These are phyloP conservation scores for Notamacropus eugenii DNA, from an alignment of 2,797 vertebrate species.

Conservation along the genomic window DNA sequence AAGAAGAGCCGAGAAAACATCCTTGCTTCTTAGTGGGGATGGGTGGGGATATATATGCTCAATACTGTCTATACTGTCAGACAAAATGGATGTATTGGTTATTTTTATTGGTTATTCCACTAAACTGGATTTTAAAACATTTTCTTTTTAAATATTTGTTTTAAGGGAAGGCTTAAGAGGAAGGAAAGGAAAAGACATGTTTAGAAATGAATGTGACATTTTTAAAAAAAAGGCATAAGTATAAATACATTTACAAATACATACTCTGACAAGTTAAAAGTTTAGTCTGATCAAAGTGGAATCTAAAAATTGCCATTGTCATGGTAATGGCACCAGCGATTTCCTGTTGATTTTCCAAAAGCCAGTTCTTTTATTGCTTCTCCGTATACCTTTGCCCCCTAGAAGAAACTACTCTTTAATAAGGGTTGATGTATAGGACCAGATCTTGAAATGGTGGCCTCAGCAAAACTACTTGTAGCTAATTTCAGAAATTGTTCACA, in stretches of 20 bases:
- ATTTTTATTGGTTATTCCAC: neutral
- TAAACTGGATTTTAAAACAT: neutral
- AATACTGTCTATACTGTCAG: neutral
- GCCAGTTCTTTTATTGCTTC: neutral
- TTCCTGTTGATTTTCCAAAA: neutral
- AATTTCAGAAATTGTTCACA: neutral
- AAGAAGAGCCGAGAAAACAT: neutral
- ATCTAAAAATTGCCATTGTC: neutral
- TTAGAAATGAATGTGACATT: neutral
- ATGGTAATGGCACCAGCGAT: neutral
- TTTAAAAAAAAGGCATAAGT: neutral
- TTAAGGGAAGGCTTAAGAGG: neutral
- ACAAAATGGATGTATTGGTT: neutral
- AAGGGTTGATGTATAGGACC: slow-evolving; percentile 1
- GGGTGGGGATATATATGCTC: neutral
- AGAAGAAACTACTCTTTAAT: neutral
- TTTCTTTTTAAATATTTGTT: neutral
- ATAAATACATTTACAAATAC: neutral
- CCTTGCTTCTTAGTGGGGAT: neutral
- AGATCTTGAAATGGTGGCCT: neutral
- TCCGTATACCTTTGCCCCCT: neutral
- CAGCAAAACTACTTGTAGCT: neutral
- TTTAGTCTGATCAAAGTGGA: neutral
- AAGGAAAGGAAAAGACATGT: neutral
- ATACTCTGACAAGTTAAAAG: neutral